These are phyloP conservation scores for Nycticryphes semicollaris DNA, from an alignment of 2,113 vertebrate species.

Conservation along the genomic window DNA sequence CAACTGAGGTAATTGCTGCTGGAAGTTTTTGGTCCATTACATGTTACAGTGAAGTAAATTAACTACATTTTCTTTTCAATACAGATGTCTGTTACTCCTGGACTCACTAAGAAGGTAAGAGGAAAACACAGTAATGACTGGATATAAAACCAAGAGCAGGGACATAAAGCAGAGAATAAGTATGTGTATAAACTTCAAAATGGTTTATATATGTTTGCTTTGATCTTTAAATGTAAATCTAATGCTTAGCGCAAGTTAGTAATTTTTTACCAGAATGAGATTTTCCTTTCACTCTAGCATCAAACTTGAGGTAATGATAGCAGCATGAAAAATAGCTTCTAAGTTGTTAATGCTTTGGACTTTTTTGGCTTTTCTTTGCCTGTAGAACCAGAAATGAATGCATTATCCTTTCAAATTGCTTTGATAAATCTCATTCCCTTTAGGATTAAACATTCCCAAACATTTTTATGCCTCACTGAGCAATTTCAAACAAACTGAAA, in stretches of 20 bases:
- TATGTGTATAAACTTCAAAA: not conserved
- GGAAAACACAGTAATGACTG: not conserved
- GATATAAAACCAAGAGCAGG: not conserved
- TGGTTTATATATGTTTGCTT: not conserved
- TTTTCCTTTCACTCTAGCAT: not conserved
- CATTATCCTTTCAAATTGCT: conserved; percentile 24
- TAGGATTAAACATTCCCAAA: conserved; percentile 25
- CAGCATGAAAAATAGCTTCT: conserved; percentile 17
- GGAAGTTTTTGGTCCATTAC: not conserved
- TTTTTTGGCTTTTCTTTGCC: conserved; percentile 19
- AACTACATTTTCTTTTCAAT: not conserved
- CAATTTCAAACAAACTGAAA: conserved; percentile 16
- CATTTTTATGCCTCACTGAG: conserved; percentile 9
- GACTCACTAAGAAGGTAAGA: not conserved
- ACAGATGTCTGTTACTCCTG: not conserved
- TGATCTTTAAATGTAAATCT: conserved; percentile 28
- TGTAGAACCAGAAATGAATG: conserved; percentile 18
- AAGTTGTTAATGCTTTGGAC: not conserved
- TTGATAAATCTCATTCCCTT: conserved; percentile 34
- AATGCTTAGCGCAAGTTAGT: not conserved
- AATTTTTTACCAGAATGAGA: conserved; percentile 3
- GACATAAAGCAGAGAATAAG: not conserved
- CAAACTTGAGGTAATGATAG: not conserved
- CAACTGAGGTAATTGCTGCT: not conserved
- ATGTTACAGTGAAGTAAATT: not conserved